Evolutionary conservation across 1,140 invertebrate genomes (phyloP).

Genomic region (Zaprionus capensis): DNA sequence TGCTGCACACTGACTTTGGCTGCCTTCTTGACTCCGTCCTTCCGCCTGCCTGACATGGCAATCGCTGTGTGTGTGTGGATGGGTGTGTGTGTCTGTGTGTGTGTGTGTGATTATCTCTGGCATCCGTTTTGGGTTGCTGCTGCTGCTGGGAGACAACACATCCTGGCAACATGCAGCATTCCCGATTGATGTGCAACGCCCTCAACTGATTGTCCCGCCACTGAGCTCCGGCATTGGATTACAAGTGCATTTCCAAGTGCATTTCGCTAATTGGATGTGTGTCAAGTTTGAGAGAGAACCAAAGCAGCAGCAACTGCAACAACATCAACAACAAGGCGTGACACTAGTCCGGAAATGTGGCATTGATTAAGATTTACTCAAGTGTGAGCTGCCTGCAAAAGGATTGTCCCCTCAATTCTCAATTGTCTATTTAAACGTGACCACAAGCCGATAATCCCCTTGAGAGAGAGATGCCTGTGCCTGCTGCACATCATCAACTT

Average conservation of each 20-base stretch:
- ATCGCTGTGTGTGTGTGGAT: conserved; percentile 10
- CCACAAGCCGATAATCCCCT: conserved; percentile 5
- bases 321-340: conserved; percentile 15
- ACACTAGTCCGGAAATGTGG: conserved; percentile 39
- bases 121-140: conserved; percentile 29
- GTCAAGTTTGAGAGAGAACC: conserved; percentile 24
- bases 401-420: conserved; percentile 21
- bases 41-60: conserved; percentile 15
- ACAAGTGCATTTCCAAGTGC: conserved; percentile 42
- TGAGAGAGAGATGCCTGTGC: background rate
- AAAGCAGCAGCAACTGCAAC: conserved; percentile 8
- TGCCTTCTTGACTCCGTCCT: background rate
- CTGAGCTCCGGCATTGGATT: conserved; percentile 30
- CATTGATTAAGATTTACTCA: conserved; percentile 41
- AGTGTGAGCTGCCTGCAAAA: conserved; percentile 5
- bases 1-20: conserved; percentile 19
- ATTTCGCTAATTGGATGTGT: conserved; percentile 63
- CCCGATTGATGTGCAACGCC: conserved; percentile 38
- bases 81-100: conserved; percentile 7
- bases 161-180: conserved; percentile 8
- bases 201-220: conserved; percentile 20
- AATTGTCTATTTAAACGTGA: conserved; percentile 33
- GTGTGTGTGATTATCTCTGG: conserved; percentile 41
- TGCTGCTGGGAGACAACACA: conserved; percentile 9
- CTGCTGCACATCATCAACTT: background rate